Evolutionary conservation across 2,888 invertebrate species (phyloP).

Genomic region (Diarsia dahlii): DNA sequence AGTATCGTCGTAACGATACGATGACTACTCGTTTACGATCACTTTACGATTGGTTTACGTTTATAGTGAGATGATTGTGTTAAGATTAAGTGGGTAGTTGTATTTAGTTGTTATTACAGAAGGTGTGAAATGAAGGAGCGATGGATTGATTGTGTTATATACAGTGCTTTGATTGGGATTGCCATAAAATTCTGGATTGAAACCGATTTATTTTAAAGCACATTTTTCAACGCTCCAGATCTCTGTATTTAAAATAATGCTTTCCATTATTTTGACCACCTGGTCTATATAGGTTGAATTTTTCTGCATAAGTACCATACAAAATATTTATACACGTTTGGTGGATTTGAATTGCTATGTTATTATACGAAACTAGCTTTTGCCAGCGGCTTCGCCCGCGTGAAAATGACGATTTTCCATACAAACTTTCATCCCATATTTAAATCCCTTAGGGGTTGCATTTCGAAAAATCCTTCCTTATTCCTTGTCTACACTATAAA

Average conservation of each 20-base stretch:
- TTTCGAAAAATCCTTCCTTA: no score
- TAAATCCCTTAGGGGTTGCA: no score
- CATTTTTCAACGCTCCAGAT: not conserved
- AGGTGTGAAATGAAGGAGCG: not conserved
- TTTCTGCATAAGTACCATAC: not conserved
- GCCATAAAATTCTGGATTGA: not conserved
- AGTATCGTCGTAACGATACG: slow-evolving; percentile 17
- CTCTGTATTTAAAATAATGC: no score
- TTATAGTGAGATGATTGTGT: slow-evolving; percentile 6
- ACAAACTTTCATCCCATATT: no score
- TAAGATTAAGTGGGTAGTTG: not conserved
- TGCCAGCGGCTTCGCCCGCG: no score
- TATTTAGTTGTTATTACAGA: not conserved
- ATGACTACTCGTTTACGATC: slow-evolving; percentile 32
- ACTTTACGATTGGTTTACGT: slow-evolving; percentile 40
- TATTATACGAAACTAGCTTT: no score
- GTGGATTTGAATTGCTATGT: no score
- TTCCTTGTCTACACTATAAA: no score
- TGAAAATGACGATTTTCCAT: no score
- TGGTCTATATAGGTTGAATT: no score
- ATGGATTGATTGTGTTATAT: not conserved
- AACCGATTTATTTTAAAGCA: not conserved
- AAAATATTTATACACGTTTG: not conserved
- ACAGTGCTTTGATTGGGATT: not conserved
- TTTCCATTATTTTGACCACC: no score